A percentile compares a stretch with the other conserved stretches of the same genome.
Evolutionary conservation across 2,113 vertebrate genomes (phyloP).

Genomic region (Thymallus thymallus): DNA sequence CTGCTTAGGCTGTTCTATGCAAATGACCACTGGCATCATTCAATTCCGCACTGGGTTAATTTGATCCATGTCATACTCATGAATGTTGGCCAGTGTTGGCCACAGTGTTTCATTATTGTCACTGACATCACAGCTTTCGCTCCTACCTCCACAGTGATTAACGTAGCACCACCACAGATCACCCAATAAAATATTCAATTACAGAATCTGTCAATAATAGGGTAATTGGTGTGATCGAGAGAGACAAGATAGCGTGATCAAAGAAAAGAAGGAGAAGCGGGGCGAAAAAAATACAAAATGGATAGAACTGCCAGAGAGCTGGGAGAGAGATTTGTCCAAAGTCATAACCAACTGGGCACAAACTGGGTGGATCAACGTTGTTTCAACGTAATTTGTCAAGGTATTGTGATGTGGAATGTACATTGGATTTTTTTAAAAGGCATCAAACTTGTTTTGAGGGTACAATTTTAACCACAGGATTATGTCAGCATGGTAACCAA

Average conservation of each 20-base stretch:
- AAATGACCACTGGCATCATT: constrained; percentile 32
- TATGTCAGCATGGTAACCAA: no score
- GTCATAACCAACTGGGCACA: constrained; percentile 3
- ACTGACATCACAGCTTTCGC: constrained; percentile 15
- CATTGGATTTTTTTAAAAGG: no score
- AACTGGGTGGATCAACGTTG: no score
- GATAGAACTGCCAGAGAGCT: constrained; percentile 2
- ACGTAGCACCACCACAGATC: constrained; percentile 3
- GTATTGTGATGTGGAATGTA: no score
- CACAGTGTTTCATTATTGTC: constrained; percentile 39
- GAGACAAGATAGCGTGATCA: constrained; percentile 21
- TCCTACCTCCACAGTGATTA: constrained; percentile 11
- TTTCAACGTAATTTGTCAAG: no score
- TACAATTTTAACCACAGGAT: no score
- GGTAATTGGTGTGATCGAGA: constrained; percentile 25
- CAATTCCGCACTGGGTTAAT: constrained; percentile 29
- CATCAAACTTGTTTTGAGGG: no score
- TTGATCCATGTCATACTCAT: constrained; percentile 25
- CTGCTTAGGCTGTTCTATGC: constrained; percentile 11
- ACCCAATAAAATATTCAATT: constrained; percentile 27
- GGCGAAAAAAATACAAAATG: neutral
- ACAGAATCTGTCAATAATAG: constrained; percentile 26
- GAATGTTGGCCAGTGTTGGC: constrained; percentile 13
- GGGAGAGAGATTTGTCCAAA: constrained; percentile 14
- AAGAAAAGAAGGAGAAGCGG: neutral